Evolutionary conservation across 2,113 vertebrate species (phyloP).

Genomic region (Trematomus loennbergii): DNA sequence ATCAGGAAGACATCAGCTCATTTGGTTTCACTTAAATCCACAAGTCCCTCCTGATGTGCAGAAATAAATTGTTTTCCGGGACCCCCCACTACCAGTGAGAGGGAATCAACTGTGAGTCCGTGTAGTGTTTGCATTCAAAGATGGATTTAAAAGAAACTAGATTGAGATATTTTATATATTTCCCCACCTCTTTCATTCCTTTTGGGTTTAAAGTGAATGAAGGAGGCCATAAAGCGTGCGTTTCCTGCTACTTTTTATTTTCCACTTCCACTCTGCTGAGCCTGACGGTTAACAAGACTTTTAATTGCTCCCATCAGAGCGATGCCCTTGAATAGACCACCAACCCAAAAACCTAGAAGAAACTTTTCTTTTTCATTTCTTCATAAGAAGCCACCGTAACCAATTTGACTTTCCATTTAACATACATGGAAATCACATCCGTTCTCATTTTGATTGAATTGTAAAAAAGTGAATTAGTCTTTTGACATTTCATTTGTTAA

Average conservation of each 20-base stretch:
- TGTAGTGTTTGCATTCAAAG: constrained; percentile 18
- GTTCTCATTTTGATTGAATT: constrained; percentile 52
- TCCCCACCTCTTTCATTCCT: neutral
- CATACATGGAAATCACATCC: constrained; percentile 34
- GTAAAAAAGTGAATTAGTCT: constrained; percentile 51
- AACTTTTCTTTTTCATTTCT: constrained; percentile 48
- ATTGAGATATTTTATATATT: constrained; percentile 5
- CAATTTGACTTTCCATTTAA: constrained; percentile 43
- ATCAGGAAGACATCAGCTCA: constrained; percentile 60
- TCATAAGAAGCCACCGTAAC: constrained; percentile 21
- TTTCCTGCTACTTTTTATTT: constrained; percentile 58
- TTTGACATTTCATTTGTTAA: constrained; percentile 74
- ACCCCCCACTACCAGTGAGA: constrained; percentile 40
- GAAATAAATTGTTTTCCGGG: constrained; percentile 34
- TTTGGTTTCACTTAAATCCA: constrained; percentile 74
- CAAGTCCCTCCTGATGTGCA: constrained; percentile 41
- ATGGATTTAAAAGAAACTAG: neutral
- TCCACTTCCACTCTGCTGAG: constrained; percentile 64
- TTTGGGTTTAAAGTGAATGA: neutral
- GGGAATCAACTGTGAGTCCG: constrained; percentile 36
- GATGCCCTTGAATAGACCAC: constrained; percentile 67
- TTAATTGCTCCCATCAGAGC: constrained; percentile 85
- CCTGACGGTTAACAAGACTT: constrained; percentile 73
- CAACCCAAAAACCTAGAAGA: constrained; percentile 14
- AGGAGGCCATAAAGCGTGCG: constrained; percentile 39